These are phyloP conservation scores for Ellobium chinense DNA, from an alignment of 2,888 invertebrate genomes.

Conservation along the genomic window DNA sequence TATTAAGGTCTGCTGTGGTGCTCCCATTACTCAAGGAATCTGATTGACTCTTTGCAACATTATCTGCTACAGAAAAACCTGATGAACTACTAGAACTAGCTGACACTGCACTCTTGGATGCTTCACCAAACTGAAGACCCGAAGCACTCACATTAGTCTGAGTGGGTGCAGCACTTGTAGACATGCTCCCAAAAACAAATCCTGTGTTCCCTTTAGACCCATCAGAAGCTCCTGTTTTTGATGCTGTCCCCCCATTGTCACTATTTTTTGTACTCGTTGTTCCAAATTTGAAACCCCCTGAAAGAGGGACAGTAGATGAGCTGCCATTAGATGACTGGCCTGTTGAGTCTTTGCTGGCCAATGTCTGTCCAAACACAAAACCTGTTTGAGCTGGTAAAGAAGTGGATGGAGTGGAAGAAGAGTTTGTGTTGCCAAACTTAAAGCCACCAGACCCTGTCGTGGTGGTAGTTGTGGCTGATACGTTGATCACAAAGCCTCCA, in stretches of 20 bases:
- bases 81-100: not conserved
- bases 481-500: conserved; percentile 27
- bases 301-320: not conserved
- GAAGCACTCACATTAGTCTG: not conserved
- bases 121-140: not conserved
- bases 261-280: not conserved
- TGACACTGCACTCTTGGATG: not conserved
- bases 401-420: conserved; percentile 25
- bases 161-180: not conserved
- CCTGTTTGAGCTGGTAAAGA: conserved; percentile 19
- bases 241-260: not conserved
- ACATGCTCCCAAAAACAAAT: conserved; percentile 11
- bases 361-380: conserved; percentile 42
- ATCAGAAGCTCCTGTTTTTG: not conserved
- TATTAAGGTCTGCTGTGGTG: not conserved
- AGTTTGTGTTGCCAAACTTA: conserved; percentile 33
- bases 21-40: not conserved
- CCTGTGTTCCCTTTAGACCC: not conserved
- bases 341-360: not conserved
- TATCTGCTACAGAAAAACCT: not conserved
- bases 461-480: conserved; percentile 21
- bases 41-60: not conserved
- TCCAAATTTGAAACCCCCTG: conserved; percentile 37
- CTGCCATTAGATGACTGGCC: conserved; percentile 24
- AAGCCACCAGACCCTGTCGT: conserved; percentile 36